A percentile compares a stretch with the other conserved stretches of the same genome.
These are phyloP conservation scores for Gerris lacustris DNA, from an alignment of 2,888 invertebrate genomes.

Conservation along the genomic window DNA sequence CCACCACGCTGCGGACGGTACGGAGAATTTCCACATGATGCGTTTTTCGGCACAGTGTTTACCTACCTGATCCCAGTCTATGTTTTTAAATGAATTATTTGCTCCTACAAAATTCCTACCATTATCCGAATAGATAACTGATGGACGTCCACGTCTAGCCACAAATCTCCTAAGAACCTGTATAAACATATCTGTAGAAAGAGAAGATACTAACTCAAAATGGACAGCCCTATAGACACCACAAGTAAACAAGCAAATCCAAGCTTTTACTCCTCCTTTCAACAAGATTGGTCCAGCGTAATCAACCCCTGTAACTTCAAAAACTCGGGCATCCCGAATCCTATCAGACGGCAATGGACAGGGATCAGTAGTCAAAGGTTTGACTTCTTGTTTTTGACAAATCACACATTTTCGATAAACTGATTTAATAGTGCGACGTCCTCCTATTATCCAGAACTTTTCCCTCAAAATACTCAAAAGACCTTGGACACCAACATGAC, in stretches of 20 bases:
- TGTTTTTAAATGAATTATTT: conserved; percentile 34
- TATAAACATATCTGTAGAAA: conserved; percentile 33
- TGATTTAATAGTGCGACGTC: too few relatives aligned
- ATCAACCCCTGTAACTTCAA: too few relatives aligned
- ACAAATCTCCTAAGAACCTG: conserved; percentile 33
- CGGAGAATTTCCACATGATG: conserved; percentile 34
- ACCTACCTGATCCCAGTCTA: conserved; percentile 43
- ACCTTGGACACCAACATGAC: too few relatives aligned
- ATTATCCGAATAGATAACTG: conserved; percentile 36
- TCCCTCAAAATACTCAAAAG: too few relatives aligned
- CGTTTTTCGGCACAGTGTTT: not conserved
- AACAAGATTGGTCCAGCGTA: too few relatives aligned
- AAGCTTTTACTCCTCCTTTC: conserved; percentile 28
- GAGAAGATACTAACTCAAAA: conserved; percentile 33
- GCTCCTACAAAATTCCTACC: conserved; percentile 37
- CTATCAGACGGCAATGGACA: too few relatives aligned
- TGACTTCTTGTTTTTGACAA: too few relatives aligned
- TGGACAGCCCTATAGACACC: conserved; percentile 35
- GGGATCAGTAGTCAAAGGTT: too few relatives aligned
- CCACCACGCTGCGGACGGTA: conserved; percentile 37
- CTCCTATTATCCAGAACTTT: too few relatives aligned
- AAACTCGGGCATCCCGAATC: too few relatives aligned
- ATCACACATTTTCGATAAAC: too few relatives aligned
- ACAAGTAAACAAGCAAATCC: conserved; percentile 36
- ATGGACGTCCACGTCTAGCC: conserved; percentile 32